A percentile compares a stretch with the other conserved stretches of the same genome.
Evolutionary conservation across 2,113 vertebrate genomes (phyloP).

Genomic region (Myiozetetes cayanensis): DNA sequence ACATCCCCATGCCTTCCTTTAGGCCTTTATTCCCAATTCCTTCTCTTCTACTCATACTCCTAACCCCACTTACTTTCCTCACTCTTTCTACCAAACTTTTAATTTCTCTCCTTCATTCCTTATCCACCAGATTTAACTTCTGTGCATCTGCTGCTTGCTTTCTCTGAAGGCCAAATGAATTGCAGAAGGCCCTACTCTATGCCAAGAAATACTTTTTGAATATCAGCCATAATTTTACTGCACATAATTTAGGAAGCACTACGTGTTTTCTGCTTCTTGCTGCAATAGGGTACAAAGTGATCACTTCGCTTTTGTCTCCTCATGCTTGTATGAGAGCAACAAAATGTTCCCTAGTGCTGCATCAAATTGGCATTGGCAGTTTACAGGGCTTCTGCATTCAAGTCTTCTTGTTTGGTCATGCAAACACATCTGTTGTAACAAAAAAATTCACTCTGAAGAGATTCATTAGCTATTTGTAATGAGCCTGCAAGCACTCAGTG

Average conservation of each 20-base stretch:
- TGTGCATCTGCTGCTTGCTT: not conserved
- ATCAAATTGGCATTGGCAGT: not conserved
- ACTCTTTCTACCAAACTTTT: not conserved
- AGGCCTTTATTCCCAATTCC: not conserved
- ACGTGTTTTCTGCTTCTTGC: not conserved
- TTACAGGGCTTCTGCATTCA: not conserved
- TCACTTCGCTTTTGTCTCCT: not conserved
- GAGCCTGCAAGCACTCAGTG: not conserved
- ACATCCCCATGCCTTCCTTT: not conserved
- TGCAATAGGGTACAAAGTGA: not conserved
- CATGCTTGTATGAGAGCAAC: not conserved
- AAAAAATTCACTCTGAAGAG: not conserved
- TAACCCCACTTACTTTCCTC: not conserved
- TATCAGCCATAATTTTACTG: not conserved
- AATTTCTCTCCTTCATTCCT: not conserved
- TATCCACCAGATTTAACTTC: not conserved
- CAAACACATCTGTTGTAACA: not conserved
- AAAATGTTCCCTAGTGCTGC: not conserved
- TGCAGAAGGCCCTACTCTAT: not conserved
- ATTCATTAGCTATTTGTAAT: not conserved
- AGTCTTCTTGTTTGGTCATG: not conserved
- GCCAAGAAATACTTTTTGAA: not conserved
- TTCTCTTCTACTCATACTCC: not conserved
- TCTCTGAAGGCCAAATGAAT: not conserved
- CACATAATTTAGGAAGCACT: accelerated